Evolutionary conservation across 2,888 invertebrate species (phyloP).

Genomic region (Euzophera pinguis): DNA sequence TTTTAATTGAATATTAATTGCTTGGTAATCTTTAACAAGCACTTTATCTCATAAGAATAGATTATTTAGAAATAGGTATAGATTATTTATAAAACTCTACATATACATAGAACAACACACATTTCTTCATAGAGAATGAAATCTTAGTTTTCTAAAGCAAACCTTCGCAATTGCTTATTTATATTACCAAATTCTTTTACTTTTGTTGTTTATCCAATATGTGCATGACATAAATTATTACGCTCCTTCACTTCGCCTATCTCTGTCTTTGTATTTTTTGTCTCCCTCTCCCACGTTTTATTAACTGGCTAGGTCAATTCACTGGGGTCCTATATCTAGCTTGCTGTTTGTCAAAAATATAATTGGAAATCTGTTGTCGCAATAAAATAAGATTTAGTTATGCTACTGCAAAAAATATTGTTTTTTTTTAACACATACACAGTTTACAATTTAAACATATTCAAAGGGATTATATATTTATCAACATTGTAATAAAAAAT

Average conservation of each 20-base stretch:
- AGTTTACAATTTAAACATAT: no score
- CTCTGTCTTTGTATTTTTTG: constrained; percentile 58
- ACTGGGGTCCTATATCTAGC: constrained; percentile 51
- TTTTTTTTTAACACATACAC: background rate
- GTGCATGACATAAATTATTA: constrained; percentile 76
- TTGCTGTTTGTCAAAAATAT: constrained; percentile 45
- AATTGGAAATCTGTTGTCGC: constrained; percentile 41
- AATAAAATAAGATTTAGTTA: constrained; percentile 18
- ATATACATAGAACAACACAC: no score
- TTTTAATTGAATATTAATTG: no score
- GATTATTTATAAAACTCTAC: no score
- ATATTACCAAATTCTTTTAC: constrained; percentile 64
- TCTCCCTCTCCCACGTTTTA: constrained; percentile 58
- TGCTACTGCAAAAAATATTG: background rate
- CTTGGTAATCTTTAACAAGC: no score
- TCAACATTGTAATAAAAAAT: no score
- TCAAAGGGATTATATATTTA: no score
- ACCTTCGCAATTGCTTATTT: constrained; percentile 56
- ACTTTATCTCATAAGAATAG: no score
- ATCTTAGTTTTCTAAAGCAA: constrained; percentile 28
- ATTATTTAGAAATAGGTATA: no score
- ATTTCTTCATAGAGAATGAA: no score
- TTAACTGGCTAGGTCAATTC: constrained; percentile 61
- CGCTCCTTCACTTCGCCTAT: constrained; percentile 63
- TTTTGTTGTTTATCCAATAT: constrained; percentile 73